Evolutionary conservation across 2,797 vertebrate genomes (phyloP).

Genomic region (Molossus molossus): DNA sequence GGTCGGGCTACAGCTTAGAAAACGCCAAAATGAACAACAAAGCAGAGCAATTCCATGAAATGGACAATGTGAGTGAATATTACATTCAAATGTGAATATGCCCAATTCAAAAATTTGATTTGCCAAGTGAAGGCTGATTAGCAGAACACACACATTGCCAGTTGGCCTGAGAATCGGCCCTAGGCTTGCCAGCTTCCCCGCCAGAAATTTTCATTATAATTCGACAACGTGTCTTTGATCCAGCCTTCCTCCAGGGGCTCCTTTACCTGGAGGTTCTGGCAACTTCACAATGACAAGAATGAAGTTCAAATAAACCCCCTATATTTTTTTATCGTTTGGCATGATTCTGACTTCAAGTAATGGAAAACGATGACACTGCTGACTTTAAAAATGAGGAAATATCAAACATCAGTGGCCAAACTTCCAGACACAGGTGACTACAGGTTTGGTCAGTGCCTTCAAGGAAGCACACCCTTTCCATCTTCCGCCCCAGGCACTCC

Average conservation of each 20-base stretch:
- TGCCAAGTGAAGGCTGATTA: slow-evolving; percentile 13
- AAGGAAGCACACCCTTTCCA: not conserved
- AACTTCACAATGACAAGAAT: slow-evolving; percentile 21
- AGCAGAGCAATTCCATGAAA: slow-evolving; percentile 66
- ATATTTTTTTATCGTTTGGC: not conserved
- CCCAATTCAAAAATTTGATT: not conserved
- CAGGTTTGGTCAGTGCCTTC: not conserved
- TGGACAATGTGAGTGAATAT: slow-evolving; percentile 61
- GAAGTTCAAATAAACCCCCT: not conserved
- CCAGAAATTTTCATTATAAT: not conserved
- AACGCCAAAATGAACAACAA: slow-evolving; percentile 39
- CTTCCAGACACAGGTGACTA: not conserved
- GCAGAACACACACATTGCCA: not conserved
- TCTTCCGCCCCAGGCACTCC: not conserved
- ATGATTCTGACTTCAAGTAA: not conserved
- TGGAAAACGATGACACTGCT: not conserved
- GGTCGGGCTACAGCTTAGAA: slow-evolving; percentile 59
- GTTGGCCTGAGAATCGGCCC: not conserved
- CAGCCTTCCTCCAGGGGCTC: not conserved
- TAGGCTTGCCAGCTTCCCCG: not conserved
- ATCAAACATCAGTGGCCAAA: not conserved
- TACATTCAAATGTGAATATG: slow-evolving; percentile 33
- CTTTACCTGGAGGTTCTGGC: not conserved
- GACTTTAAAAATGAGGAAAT: slow-evolving; percentile 31
- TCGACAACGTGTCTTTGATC: slow-evolving; percentile 17